Percentiles rank a stretch among this genome's conserved stretches.
Evolutionary conservation across 2,888 invertebrate species (phyloP).

Genomic region (Caenorhabditis zanzibari): DNA sequence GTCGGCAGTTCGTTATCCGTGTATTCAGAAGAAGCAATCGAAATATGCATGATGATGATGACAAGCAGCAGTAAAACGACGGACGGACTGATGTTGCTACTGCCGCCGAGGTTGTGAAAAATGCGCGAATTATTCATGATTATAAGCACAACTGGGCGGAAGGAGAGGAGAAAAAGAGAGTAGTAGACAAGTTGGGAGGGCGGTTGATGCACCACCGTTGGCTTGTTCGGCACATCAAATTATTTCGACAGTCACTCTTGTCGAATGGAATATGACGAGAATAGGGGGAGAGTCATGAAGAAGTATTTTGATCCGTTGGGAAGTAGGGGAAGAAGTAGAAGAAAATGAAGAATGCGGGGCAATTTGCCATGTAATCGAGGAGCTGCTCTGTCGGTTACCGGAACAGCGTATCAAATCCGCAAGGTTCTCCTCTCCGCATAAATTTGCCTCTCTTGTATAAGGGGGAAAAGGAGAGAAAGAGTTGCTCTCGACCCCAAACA

Average conservation of each 20-base stretch:
- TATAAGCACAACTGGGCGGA: slow-evolving; percentile 64
- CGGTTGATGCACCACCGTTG: slow-evolving; percentile 32
- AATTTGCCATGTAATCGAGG: slow-evolving; percentile 52
- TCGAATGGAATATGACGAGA: slow-evolving; percentile 34
- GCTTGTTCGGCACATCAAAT: slow-evolving; percentile 43
- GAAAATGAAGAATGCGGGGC: slow-evolving; percentile 15
- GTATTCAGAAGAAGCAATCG: slow-evolving; percentile 47
- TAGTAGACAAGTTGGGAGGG: slow-evolving; percentile 30
- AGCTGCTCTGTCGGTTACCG: slow-evolving; percentile 29
- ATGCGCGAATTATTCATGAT: slow-evolving; percentile 64
- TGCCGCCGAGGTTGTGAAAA: slow-evolving; percentile 52
- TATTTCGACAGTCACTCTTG: slow-evolving; percentile 49
- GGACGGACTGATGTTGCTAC: not conserved
- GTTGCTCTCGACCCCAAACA: slow-evolving; percentile 14
- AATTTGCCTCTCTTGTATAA: slow-evolving; percentile 45
- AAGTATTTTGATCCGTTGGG: slow-evolving; percentile 50
- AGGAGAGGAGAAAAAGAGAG: slow-evolving; percentile 22
- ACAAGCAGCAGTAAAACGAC: slow-evolving; percentile 39
- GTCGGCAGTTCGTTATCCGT: slow-evolving; percentile 42
- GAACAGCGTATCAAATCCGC: slow-evolving; percentile 66
- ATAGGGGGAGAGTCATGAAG: slow-evolving; percentile 41
- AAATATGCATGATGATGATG: slow-evolving; percentile 51
- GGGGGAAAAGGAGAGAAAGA: slow-evolving; percentile 10
- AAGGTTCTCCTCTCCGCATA: slow-evolving; percentile 60
- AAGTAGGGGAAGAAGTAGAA: not conserved